Conservation (phyloP, 2,888 invertebrate species). For the Cryptocephalus primarius region DNA sequence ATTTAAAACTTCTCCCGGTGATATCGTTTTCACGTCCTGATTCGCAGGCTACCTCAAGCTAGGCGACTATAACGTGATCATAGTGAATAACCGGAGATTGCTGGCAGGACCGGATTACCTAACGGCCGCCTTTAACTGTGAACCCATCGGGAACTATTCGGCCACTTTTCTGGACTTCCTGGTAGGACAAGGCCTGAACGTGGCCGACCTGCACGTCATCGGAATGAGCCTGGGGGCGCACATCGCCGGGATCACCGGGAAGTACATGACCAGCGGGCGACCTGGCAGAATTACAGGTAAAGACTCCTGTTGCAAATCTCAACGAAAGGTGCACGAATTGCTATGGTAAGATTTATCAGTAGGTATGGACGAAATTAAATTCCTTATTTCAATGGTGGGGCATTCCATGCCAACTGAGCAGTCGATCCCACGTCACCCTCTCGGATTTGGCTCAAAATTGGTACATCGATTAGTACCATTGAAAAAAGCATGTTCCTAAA, state of each 20-base stretch:
- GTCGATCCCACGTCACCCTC: too few species aligned
- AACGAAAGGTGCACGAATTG: not conserved
- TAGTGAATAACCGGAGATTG: constrained; percentile 41
- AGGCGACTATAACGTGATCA: constrained; percentile 43
- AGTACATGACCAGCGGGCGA: constrained; percentile 16
- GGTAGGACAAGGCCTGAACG: constrained; percentile 37
- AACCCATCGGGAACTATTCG: constrained; percentile 42
- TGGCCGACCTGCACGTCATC: constrained; percentile 18
- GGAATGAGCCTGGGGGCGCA: constrained; percentile 36
- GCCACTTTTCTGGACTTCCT: constrained; percentile 44
- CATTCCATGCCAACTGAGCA: too few species aligned
- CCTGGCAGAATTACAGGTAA: constrained; percentile 17
- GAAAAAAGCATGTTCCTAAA: too few species aligned
- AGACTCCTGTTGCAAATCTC: too few species aligned
- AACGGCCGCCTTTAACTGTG: constrained; percentile 39
- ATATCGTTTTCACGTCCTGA: too few species aligned
- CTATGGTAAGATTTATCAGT: not conserved
- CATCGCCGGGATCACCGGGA: constrained; percentile 48
- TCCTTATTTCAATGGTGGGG: too few species aligned
- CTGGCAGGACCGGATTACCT: constrained; percentile 48
- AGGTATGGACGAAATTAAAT: not conserved
- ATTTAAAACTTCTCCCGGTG: too few species aligned
- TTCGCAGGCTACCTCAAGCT: constrained; percentile 39
- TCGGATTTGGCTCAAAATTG: too few species aligned
- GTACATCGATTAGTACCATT: too few species aligned